Conservation (phyloP, 2,797 vertebrate genomes). For the Phrynocephalus guinanensis region DNA sequence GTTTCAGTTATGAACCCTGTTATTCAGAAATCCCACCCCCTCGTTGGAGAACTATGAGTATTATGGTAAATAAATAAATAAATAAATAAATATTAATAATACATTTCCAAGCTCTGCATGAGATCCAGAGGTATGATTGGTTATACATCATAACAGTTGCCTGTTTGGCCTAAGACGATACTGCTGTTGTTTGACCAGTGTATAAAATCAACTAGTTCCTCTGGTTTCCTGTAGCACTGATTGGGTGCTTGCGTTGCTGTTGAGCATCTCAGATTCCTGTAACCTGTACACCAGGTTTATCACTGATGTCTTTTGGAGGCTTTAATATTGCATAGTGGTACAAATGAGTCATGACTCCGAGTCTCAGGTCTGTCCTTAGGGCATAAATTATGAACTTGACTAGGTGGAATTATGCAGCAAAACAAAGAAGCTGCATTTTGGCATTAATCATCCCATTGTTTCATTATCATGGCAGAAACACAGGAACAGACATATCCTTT, state of each 20-base stretch:
- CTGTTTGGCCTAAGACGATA: slow-evolving; percentile 1
- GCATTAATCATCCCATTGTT: slow-evolving; percentile 20
- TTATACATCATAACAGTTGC: background rate
- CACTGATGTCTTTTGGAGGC: slow-evolving; percentile 58
- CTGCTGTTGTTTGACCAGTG: background rate
- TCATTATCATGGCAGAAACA: slow-evolving; percentile 12
- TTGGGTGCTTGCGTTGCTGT: slow-evolving; percentile 47
- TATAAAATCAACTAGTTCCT: slow-evolving; percentile 11
- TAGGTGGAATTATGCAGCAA: slow-evolving; percentile 26
- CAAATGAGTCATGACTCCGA: slow-evolving; percentile 71
- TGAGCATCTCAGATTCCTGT: slow-evolving; percentile 42
- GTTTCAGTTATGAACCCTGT: background rate
- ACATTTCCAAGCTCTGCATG: too few species aligned
- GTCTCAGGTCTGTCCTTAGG: slow-evolving; percentile 36
- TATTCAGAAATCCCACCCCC: background rate
- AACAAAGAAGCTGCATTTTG: slow-evolving; percentile 23
- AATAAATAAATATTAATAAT: too few species aligned
- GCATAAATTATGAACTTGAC: slow-evolving; percentile 58
- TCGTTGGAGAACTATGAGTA: too few species aligned
- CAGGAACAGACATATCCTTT: slow-evolving; percentile 11
- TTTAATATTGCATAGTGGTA: slow-evolving; percentile 71
- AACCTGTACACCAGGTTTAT: slow-evolving; percentile 55
- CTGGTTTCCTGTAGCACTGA: slow-evolving; percentile 36
- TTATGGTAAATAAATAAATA: too few species aligned
- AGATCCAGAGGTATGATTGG: background rate